Conservation (phyloP, 2,888 invertebrate genomes). For the Pollenia amentaria region DNA sequence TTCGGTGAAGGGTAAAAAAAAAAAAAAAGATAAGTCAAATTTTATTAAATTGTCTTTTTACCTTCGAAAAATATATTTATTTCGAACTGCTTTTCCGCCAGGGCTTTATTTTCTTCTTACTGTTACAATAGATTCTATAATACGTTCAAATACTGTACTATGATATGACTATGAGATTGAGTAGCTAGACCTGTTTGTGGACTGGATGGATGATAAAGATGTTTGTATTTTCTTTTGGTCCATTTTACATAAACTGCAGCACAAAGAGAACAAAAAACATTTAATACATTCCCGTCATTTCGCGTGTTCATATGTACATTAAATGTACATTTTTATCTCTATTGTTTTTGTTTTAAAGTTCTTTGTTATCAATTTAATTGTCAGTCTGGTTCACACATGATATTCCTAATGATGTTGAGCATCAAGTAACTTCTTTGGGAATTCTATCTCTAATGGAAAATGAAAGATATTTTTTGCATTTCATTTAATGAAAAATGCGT, state of each 20-base stretch:
- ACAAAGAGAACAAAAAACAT: conserved; percentile 2
- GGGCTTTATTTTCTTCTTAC: too few relatives aligned
- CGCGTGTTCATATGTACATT: conserved; percentile 38
- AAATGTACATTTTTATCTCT: conserved; percentile 11
- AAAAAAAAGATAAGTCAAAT: too few relatives aligned
- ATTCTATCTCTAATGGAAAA: conserved; percentile 15
- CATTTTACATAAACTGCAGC: conserved; percentile 17
- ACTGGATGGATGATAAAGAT: conserved; percentile 3
- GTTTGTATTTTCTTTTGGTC: background rate
- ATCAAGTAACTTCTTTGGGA: conserved; percentile 16
- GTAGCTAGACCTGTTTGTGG: conserved; percentile 34
- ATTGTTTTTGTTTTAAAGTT: conserved; percentile 10
- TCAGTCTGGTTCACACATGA: conserved; percentile 48
- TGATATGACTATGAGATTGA: conserved; percentile 11
- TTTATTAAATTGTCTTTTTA: too few relatives aligned
- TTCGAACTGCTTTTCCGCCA: too few relatives aligned
- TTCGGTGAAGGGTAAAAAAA: too few relatives aligned
- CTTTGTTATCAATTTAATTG: conserved; percentile 59
- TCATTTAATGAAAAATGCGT: conserved; percentile 53
- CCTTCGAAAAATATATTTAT: too few relatives aligned
- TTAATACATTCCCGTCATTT: conserved; percentile 2
- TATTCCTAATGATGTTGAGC: conserved; percentile 15
- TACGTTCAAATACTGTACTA: background rate
- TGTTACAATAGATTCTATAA: background rate
- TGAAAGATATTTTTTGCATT: background rate